Base-by-base conservation (phyloP, 1,140 invertebrate genomes). In the Penaeus japonicus region DNA sequence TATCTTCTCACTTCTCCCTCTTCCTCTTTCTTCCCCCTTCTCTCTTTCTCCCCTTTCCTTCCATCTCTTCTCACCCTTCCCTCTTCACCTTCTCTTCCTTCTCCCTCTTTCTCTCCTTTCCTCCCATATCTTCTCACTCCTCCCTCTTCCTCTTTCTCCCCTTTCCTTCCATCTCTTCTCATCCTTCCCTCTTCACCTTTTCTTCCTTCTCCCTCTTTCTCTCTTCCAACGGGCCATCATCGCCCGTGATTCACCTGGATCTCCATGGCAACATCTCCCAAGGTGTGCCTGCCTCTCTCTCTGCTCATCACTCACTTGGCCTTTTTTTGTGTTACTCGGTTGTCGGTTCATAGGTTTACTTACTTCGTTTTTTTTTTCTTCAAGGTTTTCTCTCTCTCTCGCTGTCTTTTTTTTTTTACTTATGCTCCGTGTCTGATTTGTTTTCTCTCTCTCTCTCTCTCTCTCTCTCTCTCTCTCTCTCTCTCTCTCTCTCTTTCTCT, bases 401-500 rank as follows among this genome's bases (percentile, higher is more conserved):
- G 2, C 2, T 39, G 35, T 39, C 2, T 39, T 39, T 39, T 39
- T 39, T 39, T 39, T 39, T 7, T 39, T 39, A 7, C 7, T 39
- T 39, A 4, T 2, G 2, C 7, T 39, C 35, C 7, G 2, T 7
- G 35, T 39, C 7, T 39, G 2, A 7, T 39, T 2, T 39, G 2
- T 39, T 39, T 39, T 65, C n/a, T 73, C 62, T 65, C 62, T 65
- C 62, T 65, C 62, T 65, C 62, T 65, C 62, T 65, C 62, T 65
- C 62, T 65, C 24, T 73, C 65, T 73, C 65, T 73, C 65, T 73
- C 65, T 73, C 65, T 73, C 65, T 73, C 65, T 73, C 65, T 73
- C 65, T 73, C 65, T 73, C 65, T 73, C 24, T 73, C 2, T 7
- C 65, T 73, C 24, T 0, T 15, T 17, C 2, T 5, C 39, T 39